Base-by-base conservation (phyloP, 2,797 vertebrate genomes). In the Sylvilagus floridanus region DNA sequence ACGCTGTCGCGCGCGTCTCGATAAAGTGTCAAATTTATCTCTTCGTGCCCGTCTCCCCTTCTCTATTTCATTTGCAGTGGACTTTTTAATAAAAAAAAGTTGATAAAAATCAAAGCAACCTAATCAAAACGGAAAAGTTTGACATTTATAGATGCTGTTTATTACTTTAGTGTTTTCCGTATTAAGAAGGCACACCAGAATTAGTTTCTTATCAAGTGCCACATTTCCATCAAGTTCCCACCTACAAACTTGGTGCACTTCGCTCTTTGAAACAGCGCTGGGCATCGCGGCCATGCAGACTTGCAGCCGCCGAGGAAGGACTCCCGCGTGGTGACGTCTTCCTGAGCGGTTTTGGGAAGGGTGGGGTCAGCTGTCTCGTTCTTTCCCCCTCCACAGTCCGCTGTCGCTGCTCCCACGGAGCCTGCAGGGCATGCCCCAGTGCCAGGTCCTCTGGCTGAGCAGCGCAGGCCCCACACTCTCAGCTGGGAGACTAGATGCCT, bases 131-230 rank as follows among this genome's bases (percentile, higher is more conserved):
- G 96, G 92, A 93, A 93, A 93, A 85, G 71, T 76, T 86, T 97
- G 96, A 97, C 97, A 94, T 96, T 97, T 96, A 95, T 96, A 93
- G 93, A 96, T 93, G 96, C 93, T 97, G 95, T 96, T 96, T 96
- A 96, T 96, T 93, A 72, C 94, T 93, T 95, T 60, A 65, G 95
- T 30, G 68, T 96, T 96, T 92, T 89, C 91, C 95, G 93, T 94
- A 96, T 97, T 89, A 95, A 95, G 95, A 94, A 93, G 90, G 72
- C 84, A 37, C 81, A 77, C 75, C 84, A 71, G 89, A 96, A 96
- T 97, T 88, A 96, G 95, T 96, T 96, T 95, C 96, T 88, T 93
- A 96, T 96, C 97, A 96, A 94, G 95, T 92, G 96, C 95, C 96
- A 97, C 79, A 69, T 96, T 93, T 92, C 90, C 96, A 73, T 95